Conservation (phyloP, 2,888 invertebrate species). For the Rotaria macrura region DNA sequence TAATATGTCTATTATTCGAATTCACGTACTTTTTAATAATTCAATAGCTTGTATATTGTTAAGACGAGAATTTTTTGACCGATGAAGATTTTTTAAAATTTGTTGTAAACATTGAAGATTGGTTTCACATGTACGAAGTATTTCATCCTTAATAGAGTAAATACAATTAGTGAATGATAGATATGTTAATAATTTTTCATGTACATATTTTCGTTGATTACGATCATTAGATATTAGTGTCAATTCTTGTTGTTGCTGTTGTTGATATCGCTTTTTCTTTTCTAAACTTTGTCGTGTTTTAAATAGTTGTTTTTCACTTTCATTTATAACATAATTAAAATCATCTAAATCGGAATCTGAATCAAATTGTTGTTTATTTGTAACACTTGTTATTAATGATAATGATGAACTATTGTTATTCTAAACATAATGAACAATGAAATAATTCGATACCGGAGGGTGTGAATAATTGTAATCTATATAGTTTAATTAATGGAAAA, state of each 20-base stretch:
- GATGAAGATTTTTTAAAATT: conserved; percentile 17
- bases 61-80: background rate
- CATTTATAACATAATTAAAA: conserved; percentile 9
- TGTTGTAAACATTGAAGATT: conserved; percentile 15
- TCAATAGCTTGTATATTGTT: conserved; percentile 1
- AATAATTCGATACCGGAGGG: background rate
- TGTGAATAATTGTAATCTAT: background rate
- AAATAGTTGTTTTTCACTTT: background rate
- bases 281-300: conserved; percentile 19
- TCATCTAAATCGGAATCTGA: background rate
- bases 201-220: background rate
- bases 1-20: too few species aligned
- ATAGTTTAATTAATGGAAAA: background rate
- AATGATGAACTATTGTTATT: background rate
- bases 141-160: background rate
- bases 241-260: too few species aligned
- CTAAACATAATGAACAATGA: background rate
- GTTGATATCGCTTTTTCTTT: background rate
- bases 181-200: background rate
- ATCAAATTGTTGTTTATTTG: background rate
- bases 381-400: background rate
- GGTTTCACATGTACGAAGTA: conserved; percentile 1
- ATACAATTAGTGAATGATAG: background rate
- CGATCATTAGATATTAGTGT: background rate
- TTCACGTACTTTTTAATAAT: background rate